Base-by-base conservation (phyloP, 1,140 invertebrate species). In the Nixonia krombeini region DNA sequence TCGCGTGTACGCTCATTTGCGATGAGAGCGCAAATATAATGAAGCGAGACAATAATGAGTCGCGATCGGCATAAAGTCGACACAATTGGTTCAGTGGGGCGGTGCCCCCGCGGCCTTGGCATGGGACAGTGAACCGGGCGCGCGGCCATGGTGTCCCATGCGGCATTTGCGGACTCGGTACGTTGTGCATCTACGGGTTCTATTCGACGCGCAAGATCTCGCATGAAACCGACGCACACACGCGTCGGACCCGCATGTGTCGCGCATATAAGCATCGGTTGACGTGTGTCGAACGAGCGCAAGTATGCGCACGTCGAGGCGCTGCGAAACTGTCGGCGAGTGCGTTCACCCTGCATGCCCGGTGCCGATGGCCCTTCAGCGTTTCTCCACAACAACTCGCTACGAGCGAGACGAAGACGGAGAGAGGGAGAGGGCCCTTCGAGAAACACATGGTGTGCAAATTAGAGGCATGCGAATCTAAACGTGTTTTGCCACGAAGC, bases 11-110 rank as follows among this genome's bases (percentile, higher is more conserved):
- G n/a, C n/a, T n/a, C n/a, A n/a, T n/a, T n/a, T n/a, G n/a, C n/a
- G n/a, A n/a, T n/a, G n/a, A n/a, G n/a, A n/a, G n/a, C n/a, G n/a
- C 15, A 12, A 2, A 62, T 72, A 57, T 74, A 74, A 70, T 76
- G 71, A 74, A 75, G 73, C 56, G 25, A 12, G 13, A 66, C 55
- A 64, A 74, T 73, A 74, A 74, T 73, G 67, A 73, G 67, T 25
- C 47, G 38, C n/a, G 58, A 61, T 63, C 73, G n/a, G 70, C 62
- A 75, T 73, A 80, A 77, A 80, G 80, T 56, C 75, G 67, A 74
- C 59, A 79, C 79, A 85, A 85, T 84, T 84, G 82, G 83, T 84
- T 85, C 83, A 85, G 77, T 85, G 82, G 83, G 82, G 79, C 81
- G 82, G 81, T 84, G 74, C 80, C 79, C 80, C 78, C 52, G 64